Evolutionary conservation across 2,888 invertebrate species (phyloP), one percentile per base, ranked within the genome.

Genomic region (Cephus rjabovi): DNA sequence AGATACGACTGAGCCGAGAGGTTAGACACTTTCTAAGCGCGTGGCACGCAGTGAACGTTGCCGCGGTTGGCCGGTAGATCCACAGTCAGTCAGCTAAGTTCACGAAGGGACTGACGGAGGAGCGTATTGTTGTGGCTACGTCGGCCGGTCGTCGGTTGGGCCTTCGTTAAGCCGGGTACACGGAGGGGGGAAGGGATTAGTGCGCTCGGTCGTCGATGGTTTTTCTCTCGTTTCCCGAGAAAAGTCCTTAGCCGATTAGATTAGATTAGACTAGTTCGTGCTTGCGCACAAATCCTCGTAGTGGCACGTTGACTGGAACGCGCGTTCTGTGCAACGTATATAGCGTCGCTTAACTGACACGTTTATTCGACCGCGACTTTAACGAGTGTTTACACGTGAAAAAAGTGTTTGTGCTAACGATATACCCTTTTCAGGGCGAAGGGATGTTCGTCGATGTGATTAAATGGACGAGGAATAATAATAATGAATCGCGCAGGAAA

Each of bases 11-110:
- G 30, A 76, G 73, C 35, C 3, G 75, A 40, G 77, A 82, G 80
- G 80, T 81, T 81, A 75, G 78, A 76, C 70, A 82, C 79, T 83
- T 82, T 84, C 82, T 83, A 84, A 80, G 83, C 82, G 79, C 77
- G 75, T 79, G 83, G 80, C 78, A 71, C 78, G 79, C 69, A 69
- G 77, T 71, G 56, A 75, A 71, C 71, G 71, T 71, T 71, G 71
- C 71, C 71, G 71, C 23, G 71, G 31, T 34, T 71, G 71, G 71
- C 31, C 71, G 56, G 23, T 56, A 23, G 71, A 71, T 71, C 35
- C 12, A 15, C 30, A 31, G 71, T 56, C 56, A 56, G 56, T 9
- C 56, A 3, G 56, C 56, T 56, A 56, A 23, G 56, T 56, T 56
- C 56, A 56, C 56, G 56, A 56, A 56, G 56, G 56, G 56, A 56